phyloP scores from a whole-genome alignment of 2,888 invertebrate species.

The Charanyca ferruginea region DNA sequence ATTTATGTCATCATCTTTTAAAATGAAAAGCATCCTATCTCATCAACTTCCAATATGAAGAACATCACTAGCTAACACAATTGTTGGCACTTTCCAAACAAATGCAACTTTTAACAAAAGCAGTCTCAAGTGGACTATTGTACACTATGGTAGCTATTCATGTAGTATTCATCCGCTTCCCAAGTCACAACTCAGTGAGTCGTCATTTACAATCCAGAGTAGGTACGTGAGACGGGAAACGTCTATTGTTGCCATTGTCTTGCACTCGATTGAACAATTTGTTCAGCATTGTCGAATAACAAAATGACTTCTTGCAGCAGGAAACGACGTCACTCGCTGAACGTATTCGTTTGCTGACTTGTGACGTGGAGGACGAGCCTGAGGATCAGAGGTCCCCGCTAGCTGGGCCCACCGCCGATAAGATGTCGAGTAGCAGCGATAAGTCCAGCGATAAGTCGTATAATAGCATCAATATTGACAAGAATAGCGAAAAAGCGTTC shows the following conservation, averaged over 20 bases:
- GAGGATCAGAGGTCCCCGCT: constrained; percentile 92
- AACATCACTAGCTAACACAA: constrained; percentile 2
- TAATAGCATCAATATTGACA: constrained; percentile 92
- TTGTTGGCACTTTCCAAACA: background rate
- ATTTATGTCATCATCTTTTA: background rate
- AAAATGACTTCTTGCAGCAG: constrained; percentile 74
- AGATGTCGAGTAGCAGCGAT: constrained; percentile 91
- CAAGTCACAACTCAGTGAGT: constrained; percentile 17
- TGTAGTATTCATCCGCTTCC: constrained; percentile 27
- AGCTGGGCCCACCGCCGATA: constrained; percentile 92
- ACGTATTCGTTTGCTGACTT: constrained; percentile 96
- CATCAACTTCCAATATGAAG: background rate
- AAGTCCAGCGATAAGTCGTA: constrained; percentile 82
- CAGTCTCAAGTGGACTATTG: background rate
- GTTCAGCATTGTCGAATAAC: constrained; percentile 29
- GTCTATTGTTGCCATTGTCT: constrained; percentile 41
- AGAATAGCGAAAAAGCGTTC: constrained; percentile 89
- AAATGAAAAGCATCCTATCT: background rate
- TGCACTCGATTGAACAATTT: constrained; percentile 30
- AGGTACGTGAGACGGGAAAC: constrained; percentile 10
- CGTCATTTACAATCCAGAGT: constrained; percentile 23
- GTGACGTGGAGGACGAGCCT: constrained; percentile 94
- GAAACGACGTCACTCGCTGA: constrained; percentile 96
- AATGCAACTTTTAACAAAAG: constrained; percentile 17
- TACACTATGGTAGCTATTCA: constrained; percentile 23